These are phyloP conservation scores for Chionomys nivalis DNA, from an alignment of 2,113 vertebrate species.

Conservation along the genomic window DNA sequence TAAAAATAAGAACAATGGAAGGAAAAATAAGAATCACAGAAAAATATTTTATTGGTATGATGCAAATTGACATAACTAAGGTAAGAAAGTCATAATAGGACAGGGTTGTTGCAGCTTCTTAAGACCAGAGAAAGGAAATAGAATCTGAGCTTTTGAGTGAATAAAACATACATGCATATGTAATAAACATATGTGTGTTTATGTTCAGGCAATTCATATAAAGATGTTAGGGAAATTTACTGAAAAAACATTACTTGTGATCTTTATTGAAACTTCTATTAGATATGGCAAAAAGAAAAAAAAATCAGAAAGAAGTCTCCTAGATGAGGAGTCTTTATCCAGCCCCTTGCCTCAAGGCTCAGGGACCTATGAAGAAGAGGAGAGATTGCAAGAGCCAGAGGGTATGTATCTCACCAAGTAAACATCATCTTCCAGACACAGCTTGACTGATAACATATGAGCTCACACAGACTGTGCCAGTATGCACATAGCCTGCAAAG, in stretches of 20 bases:
- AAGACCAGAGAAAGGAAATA: not conserved
- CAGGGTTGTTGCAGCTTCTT: not conserved
- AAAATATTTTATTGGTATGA: not conserved
- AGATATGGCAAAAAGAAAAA: not conserved
- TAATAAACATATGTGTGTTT: not conserved
- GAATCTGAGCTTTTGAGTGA: not conserved
- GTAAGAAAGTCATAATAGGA: not conserved
- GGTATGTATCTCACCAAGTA: not conserved
- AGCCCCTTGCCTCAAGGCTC: not conserved
- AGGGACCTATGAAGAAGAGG: too few relatives aligned
- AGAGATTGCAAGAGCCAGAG: too few relatives aligned
- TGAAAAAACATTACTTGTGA: not conserved
- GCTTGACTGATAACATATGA: not conserved
- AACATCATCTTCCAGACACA: not conserved
- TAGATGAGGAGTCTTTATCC: too few relatives aligned
- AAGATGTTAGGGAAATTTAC: not conserved
- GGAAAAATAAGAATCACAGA: not conserved
- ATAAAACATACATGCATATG: not conserved
- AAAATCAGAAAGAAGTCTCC: not conserved
- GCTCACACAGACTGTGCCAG: not conserved
- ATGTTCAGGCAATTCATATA: not conserved
- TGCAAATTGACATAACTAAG: not conserved
- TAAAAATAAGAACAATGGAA: not conserved
- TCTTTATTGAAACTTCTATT: not conserved
- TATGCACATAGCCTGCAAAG: too few relatives aligned